Evolutionary conservation across 2,797 vertebrate genomes (phyloP), one percentile per base, ranked within the genome.

Genomic region (Pseudochaenichthys georgianus): DNA sequence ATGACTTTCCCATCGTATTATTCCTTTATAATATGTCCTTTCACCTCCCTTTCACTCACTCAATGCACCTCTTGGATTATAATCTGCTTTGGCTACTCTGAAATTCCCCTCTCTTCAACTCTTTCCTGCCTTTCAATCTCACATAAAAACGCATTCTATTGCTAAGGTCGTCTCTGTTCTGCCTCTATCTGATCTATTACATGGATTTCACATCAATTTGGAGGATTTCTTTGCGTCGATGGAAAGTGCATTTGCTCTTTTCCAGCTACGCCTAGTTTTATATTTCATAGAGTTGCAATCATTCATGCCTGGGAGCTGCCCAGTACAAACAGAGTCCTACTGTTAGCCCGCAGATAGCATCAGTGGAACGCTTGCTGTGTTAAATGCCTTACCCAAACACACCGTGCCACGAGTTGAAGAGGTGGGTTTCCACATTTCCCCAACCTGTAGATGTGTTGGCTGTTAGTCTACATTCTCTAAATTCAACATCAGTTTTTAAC

Each of bases 231-330:
- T 10, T 57, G 23, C 54, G 34, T 80, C 65, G 46, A 55, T 54
- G 71, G 61, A 79, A 75, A 58, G 70, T 70, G 58, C 16, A 34
- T 71, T 77, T 53, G 5, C 42, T 62, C 28, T 62, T 57, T 76
- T 59, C 67, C 68, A 70, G 52, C 57, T 9, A 62, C 23, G 17
- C 73, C 71, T 43, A 47, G 51, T 63, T 77, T 88, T 64, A 65
- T 76, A 75, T 88, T 85, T 88, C 64, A 62, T 50, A 38, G 41
- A 75, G 61, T 60, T 75, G 71, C 69, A 52, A 61, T 67, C 47
- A 16, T 74, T 74, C 60, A 79, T 7, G 8, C 58, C 55, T 63
- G 58, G 61, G 46, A 72, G 64, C 68, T 73, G 68, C 72, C 54
- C 55, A 60, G 54, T 69, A 51, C 70, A 41, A 75, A 80, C 82